These are phyloP conservation scores for Copidosoma aretas DNA, from an alignment of 2,888 invertebrate genomes.

Conservation along the genomic window DNA sequence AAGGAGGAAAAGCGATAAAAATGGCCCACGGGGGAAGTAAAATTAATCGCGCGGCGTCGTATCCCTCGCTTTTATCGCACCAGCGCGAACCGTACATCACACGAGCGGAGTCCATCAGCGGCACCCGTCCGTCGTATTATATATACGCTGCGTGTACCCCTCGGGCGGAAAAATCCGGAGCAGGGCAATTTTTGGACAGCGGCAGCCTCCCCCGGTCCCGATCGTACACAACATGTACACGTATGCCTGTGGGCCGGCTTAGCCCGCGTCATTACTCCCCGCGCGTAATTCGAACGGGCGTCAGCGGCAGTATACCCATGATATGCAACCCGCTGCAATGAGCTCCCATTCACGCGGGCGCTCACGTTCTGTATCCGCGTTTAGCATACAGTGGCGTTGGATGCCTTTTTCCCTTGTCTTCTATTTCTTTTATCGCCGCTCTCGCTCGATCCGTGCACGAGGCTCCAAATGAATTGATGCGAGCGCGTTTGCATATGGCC, in stretches of 20 bases:
- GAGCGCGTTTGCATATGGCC: slow-evolving; percentile 53
- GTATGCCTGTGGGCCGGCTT: slow-evolving; percentile 9
- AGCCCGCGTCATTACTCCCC: slow-evolving; percentile 43
- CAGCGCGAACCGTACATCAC: slow-evolving; percentile 2
- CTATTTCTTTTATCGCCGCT: slow-evolving; percentile 41
- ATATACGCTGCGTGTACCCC: slow-evolving; percentile 17
- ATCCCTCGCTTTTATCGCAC: slow-evolving; percentile 22
- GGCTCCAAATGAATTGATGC: slow-evolving; percentile 46
- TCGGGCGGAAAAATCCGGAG: slow-evolving; percentile 15
- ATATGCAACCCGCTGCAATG: no score
- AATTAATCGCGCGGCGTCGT: slow-evolving; percentile 30
- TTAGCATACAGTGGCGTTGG: slow-evolving; percentile 40
- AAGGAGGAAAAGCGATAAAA: not conserved
- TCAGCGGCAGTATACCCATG: no score
- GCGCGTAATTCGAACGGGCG: slow-evolving; percentile 35
- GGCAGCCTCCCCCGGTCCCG: no score
- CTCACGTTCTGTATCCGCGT: slow-evolving; percentile 35
- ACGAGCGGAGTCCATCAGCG: not conserved
- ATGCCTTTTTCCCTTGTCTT: slow-evolving; percentile 39
- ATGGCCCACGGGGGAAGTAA: no score
- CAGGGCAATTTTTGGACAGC: slow-evolving; percentile 28
- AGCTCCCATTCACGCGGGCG: slow-evolving; percentile 1
- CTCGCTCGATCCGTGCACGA: slow-evolving; percentile 25
- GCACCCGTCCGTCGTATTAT: not conserved
- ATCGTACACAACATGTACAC: no score